Percentiles rank a stretch among this genome's conserved stretches.
Evolutionary conservation across 2,888 invertebrate species (phyloP).

Genomic region (Polyommatus iphigenia): DNA sequence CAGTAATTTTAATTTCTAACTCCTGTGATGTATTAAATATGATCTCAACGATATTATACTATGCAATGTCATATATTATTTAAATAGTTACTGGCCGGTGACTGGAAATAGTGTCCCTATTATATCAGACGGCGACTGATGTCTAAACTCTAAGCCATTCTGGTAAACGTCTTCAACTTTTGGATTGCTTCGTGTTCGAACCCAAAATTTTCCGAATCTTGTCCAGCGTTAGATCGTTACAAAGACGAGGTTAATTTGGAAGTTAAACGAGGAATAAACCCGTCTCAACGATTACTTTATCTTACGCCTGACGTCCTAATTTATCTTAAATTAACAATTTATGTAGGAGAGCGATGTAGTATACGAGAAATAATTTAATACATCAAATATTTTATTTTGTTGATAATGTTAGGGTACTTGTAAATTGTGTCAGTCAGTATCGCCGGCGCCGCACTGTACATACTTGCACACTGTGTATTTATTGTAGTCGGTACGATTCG

Average conservation of each 20-base stretch:
- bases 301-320: not conserved
- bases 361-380: slow-evolving; percentile 76
- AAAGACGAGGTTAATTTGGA: not conserved
- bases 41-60: slow-evolving; percentile 82
- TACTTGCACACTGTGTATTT: slow-evolving; percentile 64
- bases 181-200: not conserved
- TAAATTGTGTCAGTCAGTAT: slow-evolving; percentile 35
- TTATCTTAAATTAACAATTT: slow-evolving; percentile 42
- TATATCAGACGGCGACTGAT: not conserved
- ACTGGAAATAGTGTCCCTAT: slow-evolving; percentile 55
- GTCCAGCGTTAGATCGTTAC: not conserved
- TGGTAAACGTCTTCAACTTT: not conserved
- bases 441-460: slow-evolving; percentile 61
- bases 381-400: slow-evolving; percentile 64
- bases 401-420: slow-evolving; percentile 43
- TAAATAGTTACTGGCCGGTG: slow-evolving; percentile 55
- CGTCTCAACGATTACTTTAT: not conserved
- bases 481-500: slow-evolving; percentile 47
- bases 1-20: slow-evolving; percentile 69
- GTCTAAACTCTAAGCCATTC: not conserved
- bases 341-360: slow-evolving; percentile 34
- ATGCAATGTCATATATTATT: slow-evolving; percentile 74
- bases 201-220: not conserved
- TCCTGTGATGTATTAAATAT: slow-evolving; percentile 85
- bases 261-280: not conserved